A percentile compares a stretch with the other conserved stretches of the same genome.
phyloP scores from a whole-genome alignment of 2,797 vertebrate genomes.

The Lagodon rhomboides region DNA sequence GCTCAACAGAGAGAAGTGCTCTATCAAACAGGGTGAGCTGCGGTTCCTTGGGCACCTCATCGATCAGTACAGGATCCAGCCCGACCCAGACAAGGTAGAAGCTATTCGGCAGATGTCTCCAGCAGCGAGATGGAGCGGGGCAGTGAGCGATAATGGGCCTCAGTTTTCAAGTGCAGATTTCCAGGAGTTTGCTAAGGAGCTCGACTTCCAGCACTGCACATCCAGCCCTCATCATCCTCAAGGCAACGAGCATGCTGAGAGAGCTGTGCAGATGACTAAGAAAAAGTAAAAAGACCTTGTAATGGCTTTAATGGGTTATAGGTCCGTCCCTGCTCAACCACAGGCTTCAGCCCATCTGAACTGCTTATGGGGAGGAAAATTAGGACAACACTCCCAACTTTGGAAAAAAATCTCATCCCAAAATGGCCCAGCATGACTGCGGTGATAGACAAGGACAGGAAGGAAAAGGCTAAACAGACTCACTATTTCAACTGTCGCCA shows the following conservation, averaged over 20 bases:
- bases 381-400: not conserved
- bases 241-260: not conserved
- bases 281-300: not conserved
- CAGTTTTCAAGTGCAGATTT: not conserved
- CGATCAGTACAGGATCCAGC: not conserved
- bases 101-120: not conserved
- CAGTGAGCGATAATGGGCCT: not conserved
- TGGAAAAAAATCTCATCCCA: not conserved
- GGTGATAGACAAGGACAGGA: not conserved
- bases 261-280: not conserved
- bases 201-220: not conserved
- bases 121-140: not conserved
- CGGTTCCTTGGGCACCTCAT: not conserved
- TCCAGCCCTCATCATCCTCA: not conserved
- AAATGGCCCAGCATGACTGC: not conserved
- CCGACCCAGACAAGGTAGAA: not conserved
- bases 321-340: not conserved
- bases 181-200: not conserved
- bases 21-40: not conserved
- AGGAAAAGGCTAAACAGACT: not conserved
- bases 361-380: not conserved
- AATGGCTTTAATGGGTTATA: not conserved
- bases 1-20: not conserved
- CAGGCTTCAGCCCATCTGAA: not conserved
- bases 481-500: not conserved